Evolutionary conservation across 2,113 vertebrate species (phyloP), one percentile per base, ranked within the genome.

Genomic region (Okapia johnstoni): DNA sequence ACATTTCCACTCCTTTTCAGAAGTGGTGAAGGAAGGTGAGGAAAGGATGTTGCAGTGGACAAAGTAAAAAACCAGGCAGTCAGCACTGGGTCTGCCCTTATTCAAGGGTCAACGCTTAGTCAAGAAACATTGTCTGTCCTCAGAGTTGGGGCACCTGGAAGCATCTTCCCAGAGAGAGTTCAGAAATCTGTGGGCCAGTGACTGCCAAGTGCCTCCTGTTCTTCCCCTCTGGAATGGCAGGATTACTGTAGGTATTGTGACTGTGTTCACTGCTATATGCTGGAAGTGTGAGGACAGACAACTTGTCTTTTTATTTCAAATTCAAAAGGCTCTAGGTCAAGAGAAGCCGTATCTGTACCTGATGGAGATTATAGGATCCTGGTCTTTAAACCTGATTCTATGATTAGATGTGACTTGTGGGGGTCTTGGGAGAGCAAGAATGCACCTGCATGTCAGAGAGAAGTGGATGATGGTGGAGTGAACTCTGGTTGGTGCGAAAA

Each of bases 191-290:
- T 28, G 46, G 7, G 12, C 19, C 36, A 36, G 30, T 4, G 54
- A 46, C 4, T 21, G 54, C 13, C 55, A 30, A 50, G 2, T 7
- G 10, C 36, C 16, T 33, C 36, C n/a, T 2, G 1, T 12, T 3
- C 23, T 26, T 43, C 8, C 16, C 46, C 30, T 21, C 58, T 30
- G 46, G 1, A 25, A 80, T 1, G 14, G 30, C 36, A 54, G 86
- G 33, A 5, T 33, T 11, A 17, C 0, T 5, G 0, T 1, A 5
- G 30, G 14, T 3, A 48, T 36, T 12, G 6, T 7, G 25, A n/a
- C 48, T 57, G 28, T 2, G 15, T 43, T 92, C 23, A 12, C 70
- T 12, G 6, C 10, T 13, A 14, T 23, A 4, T 7, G 4, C 0
- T 23, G 63, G 73, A 30, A 23, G 5, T 6, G 28, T 58, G 43